Conservation (phyloP, 2,888 invertebrate genomes). For the Cryptosula pallasiana region DNA sequence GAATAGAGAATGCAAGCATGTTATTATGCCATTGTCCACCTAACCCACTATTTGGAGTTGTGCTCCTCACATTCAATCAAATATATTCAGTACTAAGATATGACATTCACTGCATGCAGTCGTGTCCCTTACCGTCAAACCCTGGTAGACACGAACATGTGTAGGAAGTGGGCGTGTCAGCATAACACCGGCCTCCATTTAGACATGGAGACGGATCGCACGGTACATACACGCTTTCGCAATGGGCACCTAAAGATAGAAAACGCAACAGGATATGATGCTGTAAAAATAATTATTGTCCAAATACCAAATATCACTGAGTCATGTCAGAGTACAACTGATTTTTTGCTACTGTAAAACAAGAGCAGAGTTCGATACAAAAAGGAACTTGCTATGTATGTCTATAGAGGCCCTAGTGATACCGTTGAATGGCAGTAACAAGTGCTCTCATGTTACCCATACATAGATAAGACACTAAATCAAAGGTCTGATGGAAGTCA, state of each 20-base stretch:
- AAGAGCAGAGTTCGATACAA: not conserved
- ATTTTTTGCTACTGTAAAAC: conserved; percentile 2
- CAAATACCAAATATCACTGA: too few relatives aligned
- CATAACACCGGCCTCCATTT: conserved; percentile 45
- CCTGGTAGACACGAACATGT: conserved; percentile 46
- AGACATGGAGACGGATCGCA: conserved; percentile 50
- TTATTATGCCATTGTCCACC: too few relatives aligned
- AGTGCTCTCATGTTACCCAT: not conserved
- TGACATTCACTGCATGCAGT: too few relatives aligned
- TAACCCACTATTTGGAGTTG: too few relatives aligned
- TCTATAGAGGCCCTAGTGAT: not conserved
- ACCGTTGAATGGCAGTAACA: not conserved
- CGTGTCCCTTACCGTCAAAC: conserved; percentile 11
- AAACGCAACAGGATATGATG: not conserved
- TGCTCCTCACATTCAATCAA: too few relatives aligned
- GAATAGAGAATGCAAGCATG: too few relatives aligned
- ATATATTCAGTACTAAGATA: too few relatives aligned
- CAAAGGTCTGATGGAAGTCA: too few relatives aligned
- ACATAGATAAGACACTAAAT: not conserved
- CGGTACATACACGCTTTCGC: conserved; percentile 86
- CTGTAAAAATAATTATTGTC: not conserved
- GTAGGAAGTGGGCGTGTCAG: conserved; percentile 38
- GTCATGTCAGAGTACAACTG: too few relatives aligned
- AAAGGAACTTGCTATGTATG: not conserved
- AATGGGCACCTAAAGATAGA: conserved; percentile 69